Evolutionary conservation across 1,140 invertebrate species (phyloP).

Genomic region (Monomorium pharaonis): DNA sequence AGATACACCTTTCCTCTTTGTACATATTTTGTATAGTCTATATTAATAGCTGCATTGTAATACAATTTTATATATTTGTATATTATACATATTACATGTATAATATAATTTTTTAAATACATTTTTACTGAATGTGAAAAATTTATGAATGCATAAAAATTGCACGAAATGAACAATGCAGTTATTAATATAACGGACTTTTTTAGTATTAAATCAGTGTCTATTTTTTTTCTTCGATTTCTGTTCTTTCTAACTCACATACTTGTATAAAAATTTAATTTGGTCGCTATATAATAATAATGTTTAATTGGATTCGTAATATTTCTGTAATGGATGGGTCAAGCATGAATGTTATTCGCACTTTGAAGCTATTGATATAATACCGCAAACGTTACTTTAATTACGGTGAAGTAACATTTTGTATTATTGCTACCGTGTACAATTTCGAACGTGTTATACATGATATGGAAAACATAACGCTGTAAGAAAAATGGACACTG

Average conservation of each 20-base stretch:
- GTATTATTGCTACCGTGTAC: slow-evolving; percentile 7
- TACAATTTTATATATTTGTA: slow-evolving; percentile 15
- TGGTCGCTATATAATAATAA: neutral
- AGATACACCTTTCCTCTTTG: slow-evolving; percentile 15
- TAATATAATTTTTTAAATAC: neutral
- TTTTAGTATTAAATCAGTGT: slow-evolving; percentile 70
- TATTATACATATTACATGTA: neutral
- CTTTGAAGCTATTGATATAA: slow-evolving; percentile 24
- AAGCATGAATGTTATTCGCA: slow-evolving; percentile 62
- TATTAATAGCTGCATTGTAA: slow-evolving; percentile 64
- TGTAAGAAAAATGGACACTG: slow-evolving; percentile 76
- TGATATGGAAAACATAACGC: neutral
- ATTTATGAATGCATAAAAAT: slow-evolving; percentile 14
- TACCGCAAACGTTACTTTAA: neutral
- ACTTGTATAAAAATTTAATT: slow-evolving; percentile 25
- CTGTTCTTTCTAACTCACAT: slow-evolving; percentile 28
- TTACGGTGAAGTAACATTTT: neutral
- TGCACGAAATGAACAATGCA: neutral
- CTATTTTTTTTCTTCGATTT: slow-evolving; percentile 70
- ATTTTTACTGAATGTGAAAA: neutral
- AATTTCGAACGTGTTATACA: neutral
- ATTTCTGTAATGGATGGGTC: slow-evolving; percentile 37
- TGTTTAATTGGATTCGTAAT: slow-evolving; percentile 18
- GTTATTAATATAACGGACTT: slow-evolving; percentile 52
- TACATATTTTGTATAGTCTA: slow-evolving; percentile 22